phyloP scores from a whole-genome alignment of 2,113 vertebrate genomes.

The Pteropus alecto region DNA sequence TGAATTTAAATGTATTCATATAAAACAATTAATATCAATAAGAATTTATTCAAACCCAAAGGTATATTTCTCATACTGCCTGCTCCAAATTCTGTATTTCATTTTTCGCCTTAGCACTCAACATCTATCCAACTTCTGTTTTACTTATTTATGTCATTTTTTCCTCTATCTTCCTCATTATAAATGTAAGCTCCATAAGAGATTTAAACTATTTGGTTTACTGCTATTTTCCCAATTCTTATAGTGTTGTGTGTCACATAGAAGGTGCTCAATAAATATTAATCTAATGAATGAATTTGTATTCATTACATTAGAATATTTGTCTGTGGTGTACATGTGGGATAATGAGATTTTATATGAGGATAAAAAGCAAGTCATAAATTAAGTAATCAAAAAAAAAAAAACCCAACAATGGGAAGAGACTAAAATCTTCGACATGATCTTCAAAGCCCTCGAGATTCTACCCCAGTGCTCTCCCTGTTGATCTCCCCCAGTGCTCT shows the following conservation, averaged over 20 bases:
- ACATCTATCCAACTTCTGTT: not conserved
- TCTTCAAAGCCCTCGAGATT: not conserved
- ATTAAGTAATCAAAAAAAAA: not conserved
- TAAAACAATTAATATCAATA: not conserved
- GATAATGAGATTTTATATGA: not conserved
- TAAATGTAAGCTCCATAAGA: not conserved
- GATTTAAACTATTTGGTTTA: not conserved
- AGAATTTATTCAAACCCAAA: not conserved
- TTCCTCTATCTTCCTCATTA: not conserved
- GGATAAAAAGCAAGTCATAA: not conserved
- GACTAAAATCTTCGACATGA: not conserved
- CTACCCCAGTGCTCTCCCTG: not conserved
- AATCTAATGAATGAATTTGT: not conserved
- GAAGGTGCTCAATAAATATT: not conserved
- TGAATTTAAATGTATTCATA: not conserved
- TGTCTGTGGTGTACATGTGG: not conserved
- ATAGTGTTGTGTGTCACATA: not conserved
- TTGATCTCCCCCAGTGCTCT: not conserved
- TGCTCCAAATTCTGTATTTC: not conserved
- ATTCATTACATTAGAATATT: not conserved
- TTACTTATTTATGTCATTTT: not conserved
- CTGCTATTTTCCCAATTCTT: not conserved
- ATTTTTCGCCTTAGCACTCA: not conserved
- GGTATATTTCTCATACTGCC: not conserved
- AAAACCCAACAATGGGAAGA: not conserved